Conservation (phyloP, 2,113 vertebrate species). For the Nerophis lumbriciformis region DNA sequence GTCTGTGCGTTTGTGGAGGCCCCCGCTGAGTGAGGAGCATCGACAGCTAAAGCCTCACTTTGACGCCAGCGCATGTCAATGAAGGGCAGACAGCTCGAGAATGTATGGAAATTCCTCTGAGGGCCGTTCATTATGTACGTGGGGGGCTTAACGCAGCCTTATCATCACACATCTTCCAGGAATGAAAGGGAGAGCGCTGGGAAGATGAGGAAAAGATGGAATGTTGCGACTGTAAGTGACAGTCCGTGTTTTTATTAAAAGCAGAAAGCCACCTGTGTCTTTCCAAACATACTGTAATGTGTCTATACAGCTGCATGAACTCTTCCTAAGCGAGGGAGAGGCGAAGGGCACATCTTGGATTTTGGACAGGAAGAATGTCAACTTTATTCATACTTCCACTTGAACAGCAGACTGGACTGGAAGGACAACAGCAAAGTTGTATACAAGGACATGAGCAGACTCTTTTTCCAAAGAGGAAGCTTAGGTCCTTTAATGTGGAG, state of each 20-base stretch:
- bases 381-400: no score
- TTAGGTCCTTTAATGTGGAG: no score
- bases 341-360: not conserved
- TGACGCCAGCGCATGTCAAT: constrained; percentile 15
- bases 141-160: constrained; percentile 28
- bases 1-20: not conserved
- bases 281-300: constrained; percentile 32
- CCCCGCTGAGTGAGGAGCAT: constrained; percentile 15
- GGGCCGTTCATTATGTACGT: constrained; percentile 20
- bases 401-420: no score
- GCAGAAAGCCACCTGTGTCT: constrained; percentile 24
- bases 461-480: no score
- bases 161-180: constrained; percentile 31
- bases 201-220: no score
- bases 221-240: not conserved
- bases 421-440: no score
- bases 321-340: constrained; percentile 9
- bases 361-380: no score
- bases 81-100: constrained; percentile 17
- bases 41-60: constrained; percentile 20
- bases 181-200: constrained; percentile 6
- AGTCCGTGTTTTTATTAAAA: not conserved
- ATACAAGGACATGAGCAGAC: no score
- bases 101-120: constrained; percentile 29
- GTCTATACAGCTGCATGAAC: constrained; percentile 25